Conservation (phyloP, 2,797 vertebrate species). For the Pangasius mekongensis region DNA sequence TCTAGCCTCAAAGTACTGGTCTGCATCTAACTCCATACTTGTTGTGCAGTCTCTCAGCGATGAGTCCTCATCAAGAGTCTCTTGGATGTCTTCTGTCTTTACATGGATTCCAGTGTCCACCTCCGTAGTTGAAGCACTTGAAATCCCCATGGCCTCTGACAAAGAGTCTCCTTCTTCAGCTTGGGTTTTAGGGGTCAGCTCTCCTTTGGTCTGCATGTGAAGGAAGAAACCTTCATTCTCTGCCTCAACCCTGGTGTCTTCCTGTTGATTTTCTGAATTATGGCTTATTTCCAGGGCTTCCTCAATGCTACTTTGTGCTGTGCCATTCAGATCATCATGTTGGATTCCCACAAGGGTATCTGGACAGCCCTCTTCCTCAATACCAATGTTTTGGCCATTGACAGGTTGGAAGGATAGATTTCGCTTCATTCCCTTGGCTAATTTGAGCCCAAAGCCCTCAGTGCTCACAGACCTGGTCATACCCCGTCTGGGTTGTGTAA, state of each 20-base stretch:
- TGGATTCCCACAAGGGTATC: conserved; percentile 70
- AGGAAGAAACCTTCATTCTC: conserved; percentile 92
- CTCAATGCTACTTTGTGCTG: conserved; percentile 85
- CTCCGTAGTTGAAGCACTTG: conserved; percentile 88
- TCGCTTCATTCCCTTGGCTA: conserved; percentile 82
- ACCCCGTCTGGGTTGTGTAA: conserved; percentile 70
- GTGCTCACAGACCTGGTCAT: conserved; percentile 92
- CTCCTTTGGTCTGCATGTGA: conserved; percentile 79
- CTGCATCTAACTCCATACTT: conserved; percentile 93
- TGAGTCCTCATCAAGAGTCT: conserved; percentile 94
- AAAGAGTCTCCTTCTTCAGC: conserved; percentile 73
- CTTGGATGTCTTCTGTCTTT: conserved; percentile 91
- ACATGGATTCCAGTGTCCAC: conserved; percentile 95
- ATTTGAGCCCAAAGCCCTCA: conserved; percentile 86
- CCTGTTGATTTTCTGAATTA: conserved; percentile 76
- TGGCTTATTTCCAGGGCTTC: conserved; percentile 94
- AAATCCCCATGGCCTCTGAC: conserved; percentile 80
- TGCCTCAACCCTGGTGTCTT: conserved; percentile 64
- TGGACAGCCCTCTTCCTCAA: conserved; percentile 81
- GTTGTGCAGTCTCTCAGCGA: conserved; percentile 93
- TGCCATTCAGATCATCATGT: conserved; percentile 68
- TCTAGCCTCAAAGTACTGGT: conserved; percentile 80
- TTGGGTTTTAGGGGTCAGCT: conserved; percentile 70
- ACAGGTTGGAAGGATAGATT: conserved; percentile 91
- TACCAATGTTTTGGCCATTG: conserved; percentile 85